Conservation (phyloP, 2,113 vertebrate species). For the Tenebrosternarchus preto region DNA sequence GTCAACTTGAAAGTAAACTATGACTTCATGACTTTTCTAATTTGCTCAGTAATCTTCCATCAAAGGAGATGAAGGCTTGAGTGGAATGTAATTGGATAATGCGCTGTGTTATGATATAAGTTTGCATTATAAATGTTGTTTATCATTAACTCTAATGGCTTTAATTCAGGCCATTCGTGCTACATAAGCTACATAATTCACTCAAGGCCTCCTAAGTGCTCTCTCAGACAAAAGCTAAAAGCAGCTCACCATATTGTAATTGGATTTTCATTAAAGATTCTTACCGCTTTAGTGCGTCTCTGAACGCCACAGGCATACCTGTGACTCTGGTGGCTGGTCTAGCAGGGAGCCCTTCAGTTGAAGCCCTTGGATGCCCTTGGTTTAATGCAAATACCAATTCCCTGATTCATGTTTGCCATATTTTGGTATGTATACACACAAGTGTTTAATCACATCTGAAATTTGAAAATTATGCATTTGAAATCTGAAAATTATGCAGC, state of each 20-base stretch:
- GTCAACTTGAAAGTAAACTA: conserved; percentile 26
- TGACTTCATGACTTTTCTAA: conserved; percentile 47
- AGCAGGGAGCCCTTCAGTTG: too few species aligned
- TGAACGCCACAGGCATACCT: conserved; percentile 44
- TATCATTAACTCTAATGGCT: conserved; percentile 55
- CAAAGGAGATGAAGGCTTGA: conserved; percentile 48
- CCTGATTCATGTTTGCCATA: neutral
- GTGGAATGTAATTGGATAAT: conserved; percentile 56
- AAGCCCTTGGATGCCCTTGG: neutral
- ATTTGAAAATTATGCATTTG: neutral
- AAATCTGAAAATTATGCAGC: too few species aligned
- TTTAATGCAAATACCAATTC: neutral
- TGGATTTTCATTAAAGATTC: conserved; percentile 55
- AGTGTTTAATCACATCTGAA: neutral
- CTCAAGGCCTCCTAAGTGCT: conserved; percentile 58
- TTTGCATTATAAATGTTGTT: conserved; percentile 56
- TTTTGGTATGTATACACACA: neutral
- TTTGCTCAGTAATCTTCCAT: conserved; percentile 52
- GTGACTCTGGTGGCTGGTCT: neutral
- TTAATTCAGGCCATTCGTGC: conserved; percentile 56
- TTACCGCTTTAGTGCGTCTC: conserved; percentile 40
- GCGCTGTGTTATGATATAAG: conserved; percentile 53
- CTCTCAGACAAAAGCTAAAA: conserved; percentile 57
- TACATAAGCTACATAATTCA: conserved; percentile 55
- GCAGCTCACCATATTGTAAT: conserved; percentile 50